Percentiles rank a stretch among this genome's conserved stretches.
These are phyloP conservation scores for Drosophila sucinea DNA, from an alignment of 1,140 invertebrate genomes.

Conservation along the genomic window DNA sequence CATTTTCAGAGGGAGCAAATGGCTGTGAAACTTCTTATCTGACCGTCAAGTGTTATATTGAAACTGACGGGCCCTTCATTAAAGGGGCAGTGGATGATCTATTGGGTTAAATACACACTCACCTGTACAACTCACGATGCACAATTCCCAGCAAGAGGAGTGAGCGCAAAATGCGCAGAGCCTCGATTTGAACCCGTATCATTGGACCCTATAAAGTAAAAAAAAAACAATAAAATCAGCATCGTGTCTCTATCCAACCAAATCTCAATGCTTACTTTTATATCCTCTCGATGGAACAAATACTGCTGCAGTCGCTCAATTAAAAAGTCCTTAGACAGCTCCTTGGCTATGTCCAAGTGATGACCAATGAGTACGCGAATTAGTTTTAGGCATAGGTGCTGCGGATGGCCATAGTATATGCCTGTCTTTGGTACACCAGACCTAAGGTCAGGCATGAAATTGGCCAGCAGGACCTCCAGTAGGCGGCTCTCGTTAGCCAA, in stretches of 20 bases:
- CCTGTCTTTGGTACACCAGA: constrained; percentile 6
- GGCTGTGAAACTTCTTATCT: constrained; percentile 67
- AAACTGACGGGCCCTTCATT: constrained; percentile 55
- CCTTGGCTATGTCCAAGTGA: constrained; percentile 61
- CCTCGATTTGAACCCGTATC: constrained; percentile 86
- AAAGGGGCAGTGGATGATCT: constrained; percentile 28
- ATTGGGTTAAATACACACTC: constrained; percentile 34
- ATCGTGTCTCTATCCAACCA: constrained; percentile 1
- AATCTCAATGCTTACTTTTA: constrained; percentile 50
- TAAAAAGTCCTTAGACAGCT: constrained; percentile 43
- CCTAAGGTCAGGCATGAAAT: constrained; percentile 84
- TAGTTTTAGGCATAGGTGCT: constrained; percentile 69
- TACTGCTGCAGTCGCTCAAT: constrained; percentile 59
- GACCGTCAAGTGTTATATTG: constrained; percentile 63
- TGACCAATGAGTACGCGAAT: constrained; percentile 70
- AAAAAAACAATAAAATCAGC: constrained; percentile 18
- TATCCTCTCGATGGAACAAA: constrained; percentile 61
- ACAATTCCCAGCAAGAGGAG: constrained; percentile 66
- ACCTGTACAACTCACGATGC: constrained; percentile 65
- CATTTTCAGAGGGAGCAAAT: constrained; percentile 57
- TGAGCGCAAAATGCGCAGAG: constrained; percentile 73
- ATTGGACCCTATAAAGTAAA: constrained; percentile 60
- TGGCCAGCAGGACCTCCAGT: constrained; percentile 84
- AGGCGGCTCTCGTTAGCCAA: constrained; percentile 85
- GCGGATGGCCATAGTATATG: constrained; percentile 64